These are phyloP conservation scores for Lateolabrax maculatus DNA, from an alignment of 2,797 vertebrate species.

Conservation along the genomic window DNA sequence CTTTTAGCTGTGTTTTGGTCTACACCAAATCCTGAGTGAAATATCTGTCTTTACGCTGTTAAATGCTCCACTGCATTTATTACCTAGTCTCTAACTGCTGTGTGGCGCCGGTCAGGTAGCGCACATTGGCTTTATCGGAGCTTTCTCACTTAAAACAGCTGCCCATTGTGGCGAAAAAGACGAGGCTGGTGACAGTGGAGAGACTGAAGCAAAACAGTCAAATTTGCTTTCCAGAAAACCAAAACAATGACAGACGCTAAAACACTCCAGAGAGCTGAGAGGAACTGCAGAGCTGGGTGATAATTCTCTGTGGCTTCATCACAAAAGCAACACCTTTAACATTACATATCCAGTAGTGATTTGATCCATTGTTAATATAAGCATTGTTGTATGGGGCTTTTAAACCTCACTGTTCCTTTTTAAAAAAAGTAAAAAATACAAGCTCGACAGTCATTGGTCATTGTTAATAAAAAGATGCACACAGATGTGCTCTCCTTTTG, in stretches of 20 bases:
- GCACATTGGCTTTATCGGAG: slow-evolving; percentile 6
- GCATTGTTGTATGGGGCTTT: slow-evolving; percentile 3
- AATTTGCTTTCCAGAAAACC: slow-evolving; percentile 12
- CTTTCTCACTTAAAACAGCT: slow-evolving; percentile 30
- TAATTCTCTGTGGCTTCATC: slow-evolving; percentile 13
- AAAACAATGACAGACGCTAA: neutral
- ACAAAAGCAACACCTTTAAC: slow-evolving; percentile 14
- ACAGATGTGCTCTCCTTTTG: slow-evolving; percentile 55
- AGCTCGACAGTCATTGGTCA: slow-evolving; percentile 10
- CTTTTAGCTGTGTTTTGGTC: slow-evolving; percentile 29
- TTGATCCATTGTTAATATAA: slow-evolving; percentile 9
- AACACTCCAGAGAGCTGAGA: slow-evolving; percentile 12
- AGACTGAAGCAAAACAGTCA: slow-evolving; percentile 12
- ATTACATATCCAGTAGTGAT: neutral
- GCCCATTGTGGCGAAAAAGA: slow-evolving; percentile 24
- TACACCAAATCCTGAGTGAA: slow-evolving; percentile 8
- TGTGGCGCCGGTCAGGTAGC: neutral
- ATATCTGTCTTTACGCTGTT: slow-evolving; percentile 11
- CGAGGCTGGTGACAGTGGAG: slow-evolving; percentile 8
- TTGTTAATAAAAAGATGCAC: slow-evolving; percentile 32
- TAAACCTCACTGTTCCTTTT: neutral
- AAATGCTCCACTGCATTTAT: neutral
- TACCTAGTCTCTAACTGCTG: neutral
- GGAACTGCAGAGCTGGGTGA: slow-evolving; percentile 14
- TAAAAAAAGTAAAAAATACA: slow-evolving; percentile 1